Percentiles rank a stretch among this genome's conserved stretches.
Evolutionary conservation across 1,140 invertebrate genomes (phyloP).

Genomic region (Mamestra configurata): DNA sequence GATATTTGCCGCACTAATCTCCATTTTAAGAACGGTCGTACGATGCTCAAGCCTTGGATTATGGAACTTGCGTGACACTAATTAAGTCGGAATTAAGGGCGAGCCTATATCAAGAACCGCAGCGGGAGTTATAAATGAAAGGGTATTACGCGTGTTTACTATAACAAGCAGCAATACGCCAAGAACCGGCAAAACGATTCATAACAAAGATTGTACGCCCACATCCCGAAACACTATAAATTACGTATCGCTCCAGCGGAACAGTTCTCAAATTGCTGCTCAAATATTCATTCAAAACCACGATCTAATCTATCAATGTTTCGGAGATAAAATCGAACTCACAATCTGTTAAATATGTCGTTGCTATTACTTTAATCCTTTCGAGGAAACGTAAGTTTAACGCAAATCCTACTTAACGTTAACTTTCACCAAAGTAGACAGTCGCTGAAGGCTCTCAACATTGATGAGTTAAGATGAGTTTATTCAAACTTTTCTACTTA

Average conservation of each 20-base stretch:
- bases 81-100: slow-evolving; percentile 87
- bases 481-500: slow-evolving; percentile 85
- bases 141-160: slow-evolving; percentile 83
- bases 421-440: slow-evolving; percentile 85
- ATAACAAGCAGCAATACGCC: slow-evolving; percentile 64
- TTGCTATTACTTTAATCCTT: slow-evolving; percentile 77
- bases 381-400: slow-evolving; percentile 75
- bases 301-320: slow-evolving; percentile 38
- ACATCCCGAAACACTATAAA: slow-evolving; percentile 33
- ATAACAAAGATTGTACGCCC: slow-evolving; percentile 49
- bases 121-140: slow-evolving; percentile 85
- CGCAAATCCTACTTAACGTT: slow-evolving; percentile 83
- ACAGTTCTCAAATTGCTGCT: slow-evolving; percentile 44
- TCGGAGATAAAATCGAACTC: slow-evolving; percentile 51
- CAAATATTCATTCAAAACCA: slow-evolving; percentile 42
- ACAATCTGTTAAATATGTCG: slow-evolving; percentile 70
- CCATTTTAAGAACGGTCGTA: slow-evolving; percentile 87
- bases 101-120: slow-evolving; percentile 86
- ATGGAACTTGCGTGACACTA: slow-evolving; percentile 87
- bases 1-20: slow-evolving; percentile 85
- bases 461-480: slow-evolving; percentile 78
- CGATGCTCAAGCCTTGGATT: slow-evolving; percentile 85
- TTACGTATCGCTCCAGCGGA: slow-evolving; percentile 31
- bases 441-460: slow-evolving; percentile 82
- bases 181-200: slow-evolving; percentile 58